Base-by-base conservation (phyloP, 2,888 invertebrate species). In the Trichacis sp. region DNA sequence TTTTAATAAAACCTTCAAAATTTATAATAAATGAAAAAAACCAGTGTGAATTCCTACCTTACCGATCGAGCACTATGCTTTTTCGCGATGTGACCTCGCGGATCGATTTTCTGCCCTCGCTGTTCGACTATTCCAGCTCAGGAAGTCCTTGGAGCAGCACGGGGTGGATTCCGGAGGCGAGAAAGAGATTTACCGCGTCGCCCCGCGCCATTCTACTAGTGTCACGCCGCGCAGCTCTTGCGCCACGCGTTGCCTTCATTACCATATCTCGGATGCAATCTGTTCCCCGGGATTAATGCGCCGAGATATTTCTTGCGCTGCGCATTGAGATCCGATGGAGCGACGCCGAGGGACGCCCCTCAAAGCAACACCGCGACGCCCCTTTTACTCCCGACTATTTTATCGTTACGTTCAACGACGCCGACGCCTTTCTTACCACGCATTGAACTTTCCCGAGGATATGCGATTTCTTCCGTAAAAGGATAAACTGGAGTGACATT, bases 241-340 rank as follows among this genome's bases (percentile, higher is more conserved):
- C 68, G 73, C 69, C 79, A 78, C 78, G 77, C 80, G 80, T 80
- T 80, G 75, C 80, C 80, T 81, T 82, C 80, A 81, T 82, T 82
- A 81, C 79, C 81, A 82, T 82, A 81, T 82, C 82, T 80, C 73
- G 77, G 80, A 81, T 81, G 81, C 79, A 81, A 82, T 82, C 81
- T 80, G 77, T 78, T 80, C 72, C 68, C 58, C 66, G 82, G 77
- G 81, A 82, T 80, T 81, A 81, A 82, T 81, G 81, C 77, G 73
- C 75, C 71, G 73, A 71, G 78, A 79, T 80, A 78, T 79, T 80
- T 79, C 76, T 78, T 70, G 65, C 69, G 60, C 71, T 70, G 59
- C 58, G 54, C 52, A 51, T 53, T 64, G 64, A 64, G 65, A 60
- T 64, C 73, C 70, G 57, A 64, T 66, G 59, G 53, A 51, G 58